phyloP scores from a whole-genome alignment of 2,113 vertebrate genomes.

The Rostratula benghalensis region DNA sequence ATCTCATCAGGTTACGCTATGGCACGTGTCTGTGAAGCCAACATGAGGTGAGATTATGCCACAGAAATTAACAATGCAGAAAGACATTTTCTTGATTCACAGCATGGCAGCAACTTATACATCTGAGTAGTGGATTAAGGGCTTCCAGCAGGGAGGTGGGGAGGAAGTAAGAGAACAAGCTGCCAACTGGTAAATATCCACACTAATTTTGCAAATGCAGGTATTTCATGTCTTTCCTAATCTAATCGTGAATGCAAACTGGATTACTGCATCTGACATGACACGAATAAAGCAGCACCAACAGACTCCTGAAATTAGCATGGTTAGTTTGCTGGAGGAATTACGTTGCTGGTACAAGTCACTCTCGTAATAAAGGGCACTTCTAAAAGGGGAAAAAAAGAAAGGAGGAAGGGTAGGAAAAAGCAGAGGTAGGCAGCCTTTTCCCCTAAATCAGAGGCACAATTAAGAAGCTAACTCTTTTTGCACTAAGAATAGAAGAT shows the following conservation, averaged over 20 bases:
- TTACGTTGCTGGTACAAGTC: neutral
- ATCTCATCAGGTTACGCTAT: slow-evolving; percentile 16
- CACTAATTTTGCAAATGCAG: slow-evolving; percentile 65
- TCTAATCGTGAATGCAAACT: slow-evolving; percentile 63
- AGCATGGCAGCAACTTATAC: slow-evolving; percentile 28
- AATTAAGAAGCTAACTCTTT: neutral
- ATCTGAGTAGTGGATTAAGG: slow-evolving; percentile 44
- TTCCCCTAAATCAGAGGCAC: neutral
- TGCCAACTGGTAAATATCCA: slow-evolving; percentile 66
- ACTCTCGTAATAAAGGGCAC: neutral
- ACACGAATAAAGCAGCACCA: slow-evolving; percentile 51
- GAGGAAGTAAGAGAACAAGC: slow-evolving; percentile 36
- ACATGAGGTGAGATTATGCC: slow-evolving; percentile 32
- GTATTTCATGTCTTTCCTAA: slow-evolving; percentile 65
- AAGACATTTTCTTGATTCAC: slow-evolving; percentile 49
- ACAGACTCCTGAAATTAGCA: slow-evolving; percentile 6
- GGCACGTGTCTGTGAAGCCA: slow-evolving; percentile 24
- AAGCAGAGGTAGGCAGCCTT: neutral
- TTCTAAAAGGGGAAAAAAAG: neutral
- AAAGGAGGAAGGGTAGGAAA: neutral
- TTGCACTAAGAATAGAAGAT: neutral
- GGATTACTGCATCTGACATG: slow-evolving; percentile 57
- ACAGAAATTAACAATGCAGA: slow-evolving; percentile 53
- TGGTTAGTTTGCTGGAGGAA: neutral
- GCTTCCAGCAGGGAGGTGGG: slow-evolving; percentile 42